These are phyloP conservation scores for Apus apus DNA, from an alignment of 2,113 vertebrate genomes.

Conservation along the genomic window DNA sequence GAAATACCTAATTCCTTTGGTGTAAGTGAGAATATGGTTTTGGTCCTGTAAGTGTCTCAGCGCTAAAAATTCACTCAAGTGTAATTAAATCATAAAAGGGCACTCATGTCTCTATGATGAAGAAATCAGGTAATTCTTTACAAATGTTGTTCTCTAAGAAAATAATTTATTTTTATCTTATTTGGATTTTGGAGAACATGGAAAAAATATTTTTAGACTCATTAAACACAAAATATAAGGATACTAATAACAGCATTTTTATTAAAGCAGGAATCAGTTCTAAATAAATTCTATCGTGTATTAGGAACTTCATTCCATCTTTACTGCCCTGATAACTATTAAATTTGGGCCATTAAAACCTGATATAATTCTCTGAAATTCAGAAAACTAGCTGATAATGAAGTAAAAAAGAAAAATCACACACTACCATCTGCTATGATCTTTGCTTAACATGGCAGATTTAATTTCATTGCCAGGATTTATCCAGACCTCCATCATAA, in stretches of 20 bases:
- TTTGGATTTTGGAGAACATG: neutral
- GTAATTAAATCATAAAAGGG: neutral
- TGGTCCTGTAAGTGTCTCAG: neutral
- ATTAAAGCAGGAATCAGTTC: neutral
- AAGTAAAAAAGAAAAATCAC: neutral
- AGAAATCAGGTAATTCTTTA: neutral
- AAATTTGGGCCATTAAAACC: slow-evolving; percentile 9
- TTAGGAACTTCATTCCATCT: neutral
- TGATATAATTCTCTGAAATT: slow-evolving; percentile 14
- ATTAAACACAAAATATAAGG: neutral
- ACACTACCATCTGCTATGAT: slow-evolving; percentile 3
- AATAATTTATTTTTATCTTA: neutral
- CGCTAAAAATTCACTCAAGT: neutral
- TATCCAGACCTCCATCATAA: neutral
- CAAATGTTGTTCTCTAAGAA: neutral
- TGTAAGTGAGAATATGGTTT: neutral
- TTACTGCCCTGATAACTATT: slow-evolving; percentile 2
- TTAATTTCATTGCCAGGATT: neutral
- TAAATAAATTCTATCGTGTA: neutral
- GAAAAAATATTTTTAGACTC: neutral
- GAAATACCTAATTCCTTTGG: neutral
- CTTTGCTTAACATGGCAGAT: slow-evolving; percentile 24
- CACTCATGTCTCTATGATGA: neutral
- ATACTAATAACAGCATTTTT: neutral
- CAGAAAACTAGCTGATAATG: slow-evolving; percentile 31